Base-by-base conservation (phyloP, 2,797 vertebrate genomes). In the Argentina silus region DNA sequence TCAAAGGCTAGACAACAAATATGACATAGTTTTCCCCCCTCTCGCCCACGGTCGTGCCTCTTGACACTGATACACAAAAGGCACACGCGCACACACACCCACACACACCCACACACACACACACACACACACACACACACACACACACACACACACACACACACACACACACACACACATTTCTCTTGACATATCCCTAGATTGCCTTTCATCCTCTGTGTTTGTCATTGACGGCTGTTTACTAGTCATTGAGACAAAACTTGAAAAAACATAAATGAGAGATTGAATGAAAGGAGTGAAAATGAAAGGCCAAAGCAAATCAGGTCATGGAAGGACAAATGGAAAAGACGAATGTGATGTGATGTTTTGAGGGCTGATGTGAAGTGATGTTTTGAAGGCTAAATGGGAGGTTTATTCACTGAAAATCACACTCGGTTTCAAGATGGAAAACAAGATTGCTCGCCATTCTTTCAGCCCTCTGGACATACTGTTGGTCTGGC, bases 301-400 rank as follows among this genome's bases (percentile, higher is more conserved):
- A 53, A 86, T 80, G 66, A 80, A 73, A 71, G 71, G 77, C 77
- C 77, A 77, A 75, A 80, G 78, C 78, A 81, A 83, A 79, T 81
- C 78, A 76, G 73, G 68, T 74, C 72, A 62, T 55, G 5, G 66
- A 78, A 73, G 78, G 78, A 47, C 9, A 1, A 77, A 50, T 47
- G 15, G 14, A 21, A 76, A 60, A 69, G 61, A 74, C 56, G 67
- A 4, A 36, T 36, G 27, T 36, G 27, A 36, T 36, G 44, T 51
- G 74, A 71, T 72, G 47, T 73, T 74, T 76, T 73, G 73, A 44
- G 69, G 74, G 75, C 57, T 68, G 72, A 80, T 71, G 27, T 36
- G 27, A 36, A 36, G 27, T 36, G 73, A 77, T 6, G 48, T 51
- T 15, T 12, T 51, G 10, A 51, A 6, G 48, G 15, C 11, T 12